These are phyloP conservation scores for Acronicta aceris DNA, from an alignment of 2,888 invertebrate genomes.

Conservation along the genomic window DNA sequence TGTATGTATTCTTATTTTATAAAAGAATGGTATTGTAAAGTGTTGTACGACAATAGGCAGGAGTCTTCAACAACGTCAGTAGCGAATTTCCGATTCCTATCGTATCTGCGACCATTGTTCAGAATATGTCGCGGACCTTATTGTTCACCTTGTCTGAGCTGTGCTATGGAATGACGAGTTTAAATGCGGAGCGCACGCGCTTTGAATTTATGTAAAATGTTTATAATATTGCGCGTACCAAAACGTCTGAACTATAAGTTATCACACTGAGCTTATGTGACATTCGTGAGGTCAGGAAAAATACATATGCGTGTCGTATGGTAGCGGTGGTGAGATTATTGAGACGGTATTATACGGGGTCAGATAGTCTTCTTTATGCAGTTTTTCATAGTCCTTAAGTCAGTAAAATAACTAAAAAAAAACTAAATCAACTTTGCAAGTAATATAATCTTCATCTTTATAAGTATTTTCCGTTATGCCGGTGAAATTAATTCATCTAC, in stretches of 20 bases:
- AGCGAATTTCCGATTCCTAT: conserved; percentile 84
- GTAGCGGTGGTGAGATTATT: conserved; percentile 3
- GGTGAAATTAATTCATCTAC: background rate
- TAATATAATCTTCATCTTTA: too few species aligned
- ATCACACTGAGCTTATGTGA: conserved; percentile 21
- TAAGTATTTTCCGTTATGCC: background rate
- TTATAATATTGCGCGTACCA: conserved; percentile 49
- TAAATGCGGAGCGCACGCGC: conserved; percentile 80
- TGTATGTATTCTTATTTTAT: conserved; percentile 73
- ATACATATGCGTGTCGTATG: conserved; percentile 19
- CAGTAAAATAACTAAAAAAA: too few species aligned
- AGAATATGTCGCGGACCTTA: conserved; percentile 86
- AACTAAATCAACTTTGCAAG: too few species aligned
- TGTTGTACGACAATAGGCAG: conserved; percentile 73
- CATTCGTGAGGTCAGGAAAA: conserved; percentile 20
- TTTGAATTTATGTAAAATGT: conserved; percentile 73
- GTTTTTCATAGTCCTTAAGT: too few species aligned
- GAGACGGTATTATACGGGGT: too few species aligned
- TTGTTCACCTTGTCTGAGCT: conserved; percentile 76
- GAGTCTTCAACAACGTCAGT: conserved; percentile 78
- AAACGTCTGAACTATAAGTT: conserved; percentile 41
- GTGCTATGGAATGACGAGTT: conserved; percentile 77
- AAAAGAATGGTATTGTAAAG: conserved; percentile 66
- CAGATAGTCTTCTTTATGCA: too few species aligned
- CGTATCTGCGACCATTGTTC: conserved; percentile 85